Percentiles rank a stretch among this genome's conserved stretches.
Evolutionary conservation across 2,113 vertebrate species (phyloP).

Genomic region (Ahaetulla prasina): DNA sequence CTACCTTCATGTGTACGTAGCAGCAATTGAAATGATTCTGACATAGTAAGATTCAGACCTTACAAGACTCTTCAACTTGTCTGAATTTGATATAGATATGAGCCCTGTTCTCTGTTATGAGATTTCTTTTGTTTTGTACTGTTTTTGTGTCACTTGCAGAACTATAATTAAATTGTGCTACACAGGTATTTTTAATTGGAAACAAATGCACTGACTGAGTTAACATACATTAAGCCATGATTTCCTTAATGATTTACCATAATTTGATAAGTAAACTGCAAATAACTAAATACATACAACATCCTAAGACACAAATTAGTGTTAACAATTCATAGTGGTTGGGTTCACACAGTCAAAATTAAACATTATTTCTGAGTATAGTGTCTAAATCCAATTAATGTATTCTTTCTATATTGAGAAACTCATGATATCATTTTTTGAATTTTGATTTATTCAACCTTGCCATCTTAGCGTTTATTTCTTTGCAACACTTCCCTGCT

Average conservation of each 20-base stretch:
- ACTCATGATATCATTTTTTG: not conserved
- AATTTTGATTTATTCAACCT: not conserved
- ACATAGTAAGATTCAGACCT: not conserved
- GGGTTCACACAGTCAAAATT: not conserved
- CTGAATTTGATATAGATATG: not conserved
- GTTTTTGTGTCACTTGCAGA: not conserved
- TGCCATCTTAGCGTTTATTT: not conserved
- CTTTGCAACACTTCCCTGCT: not conserved
- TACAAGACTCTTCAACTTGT: not conserved
- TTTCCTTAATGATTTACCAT: not conserved
- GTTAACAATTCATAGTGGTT: not conserved
- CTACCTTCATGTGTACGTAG: not conserved
- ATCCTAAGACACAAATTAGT: not conserved
- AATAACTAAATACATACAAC: not conserved
- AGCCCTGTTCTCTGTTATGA: not conserved
- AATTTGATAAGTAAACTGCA: not conserved
- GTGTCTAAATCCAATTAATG: not conserved
- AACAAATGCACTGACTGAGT: not conserved
- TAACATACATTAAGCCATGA: not conserved
- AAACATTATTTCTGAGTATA: not conserved
- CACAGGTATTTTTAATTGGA: not conserved
- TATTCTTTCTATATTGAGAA: not conserved
- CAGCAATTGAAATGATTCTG: not conserved
- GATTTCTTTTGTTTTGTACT: not conserved
- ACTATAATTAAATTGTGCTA: not conserved